Evolutionary conservation across 2,797 vertebrate genomes (phyloP), one percentile per base, ranked within the genome.

Genomic region (Pseudomugil tenellus): DNA sequence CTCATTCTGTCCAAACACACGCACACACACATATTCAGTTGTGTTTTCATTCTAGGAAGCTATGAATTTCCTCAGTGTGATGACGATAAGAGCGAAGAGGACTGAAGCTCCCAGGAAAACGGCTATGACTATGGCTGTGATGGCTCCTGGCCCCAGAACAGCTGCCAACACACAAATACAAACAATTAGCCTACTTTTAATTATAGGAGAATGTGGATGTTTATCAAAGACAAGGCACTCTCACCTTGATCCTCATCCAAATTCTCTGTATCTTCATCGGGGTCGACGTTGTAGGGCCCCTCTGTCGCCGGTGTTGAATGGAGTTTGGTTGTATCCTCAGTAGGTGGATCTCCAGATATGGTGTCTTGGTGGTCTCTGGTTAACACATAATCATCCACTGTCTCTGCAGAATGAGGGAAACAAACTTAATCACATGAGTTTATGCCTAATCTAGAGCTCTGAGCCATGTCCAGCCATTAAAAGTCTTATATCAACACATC

Each of bases 71-170:
- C 96, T 93, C 89, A 98, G 94, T 4, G 95, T 97, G 89, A 99
- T 97, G 79, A 98, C 85, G 0, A 98, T 94, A 84, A 99, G 95
- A 64, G 97, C 96, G 69, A 98, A 94, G 21, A 98, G 95, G 89
- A 99, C 97, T 16, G 96, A 99, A 0, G 96, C 96, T 68, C 97
- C 97, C 83, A 99, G 93, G 83, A 98, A 95, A 68, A 96, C 96
- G 0, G 98, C 97, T 3, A 99, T 97, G 78, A 98, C 96, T 16
- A 99, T 97, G 91, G 97, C 97, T 35, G 97, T 95, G 5, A 98
- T 97, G 75, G 97, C 97, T 34, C 98, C 97, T 0, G 97, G 96
- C 46, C 97, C 97, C 84, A 99, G 92, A 0, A 94, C 94, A 41
- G 94, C 97, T 98, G 89, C 37, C 74, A 53, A 76, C 1, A 66